Conservation (phyloP, 64 coral and sea anemone genomes). For the Astreopora myriophthalma region DNA sequence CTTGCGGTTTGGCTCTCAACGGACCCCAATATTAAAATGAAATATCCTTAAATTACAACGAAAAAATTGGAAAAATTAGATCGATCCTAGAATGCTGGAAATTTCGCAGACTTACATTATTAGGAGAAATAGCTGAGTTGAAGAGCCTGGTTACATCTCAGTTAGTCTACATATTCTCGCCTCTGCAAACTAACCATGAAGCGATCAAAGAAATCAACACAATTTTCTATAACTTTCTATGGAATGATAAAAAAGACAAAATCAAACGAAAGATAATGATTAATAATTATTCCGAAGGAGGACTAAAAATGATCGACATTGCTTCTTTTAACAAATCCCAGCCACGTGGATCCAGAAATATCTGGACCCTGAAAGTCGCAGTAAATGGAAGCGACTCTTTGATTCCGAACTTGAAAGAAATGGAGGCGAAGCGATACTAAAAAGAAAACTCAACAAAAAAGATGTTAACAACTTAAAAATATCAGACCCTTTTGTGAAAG, state of each 20-base stretch:
- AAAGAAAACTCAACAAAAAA: slow-evolving; percentile 2
- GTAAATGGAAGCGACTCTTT: slow-evolving; percentile 41
- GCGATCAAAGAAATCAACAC: not conserved
- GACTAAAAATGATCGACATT: no score
- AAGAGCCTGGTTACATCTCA: slow-evolving; percentile 21
- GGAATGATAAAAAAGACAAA: slow-evolving; percentile 28
- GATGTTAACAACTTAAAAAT: slow-evolving; percentile 17
- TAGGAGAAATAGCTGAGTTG: slow-evolving; percentile 39
- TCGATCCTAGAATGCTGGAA: not conserved
- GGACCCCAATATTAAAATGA: no score
- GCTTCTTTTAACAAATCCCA: slow-evolving; percentile 14
- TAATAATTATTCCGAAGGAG: no score
- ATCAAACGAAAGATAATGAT: slow-evolving; percentile 19
- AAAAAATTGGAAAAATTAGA: slow-evolving; percentile 6
- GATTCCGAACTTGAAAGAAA: not conserved
- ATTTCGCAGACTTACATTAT: not conserved
- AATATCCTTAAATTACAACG: no score
- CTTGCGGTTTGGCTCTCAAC: no score
- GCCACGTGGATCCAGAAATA: slow-evolving; percentile 28
- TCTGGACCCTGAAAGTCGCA: not conserved
- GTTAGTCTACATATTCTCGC: slow-evolving; percentile 27
- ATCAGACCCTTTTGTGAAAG: not conserved
- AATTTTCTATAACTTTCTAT: not conserved
- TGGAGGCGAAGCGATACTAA: not conserved
- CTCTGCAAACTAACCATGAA: slow-evolving; percentile 15